Evolutionary conservation across 2,888 invertebrate species (phyloP).

Genomic region (Mermis nigrescens): DNA sequence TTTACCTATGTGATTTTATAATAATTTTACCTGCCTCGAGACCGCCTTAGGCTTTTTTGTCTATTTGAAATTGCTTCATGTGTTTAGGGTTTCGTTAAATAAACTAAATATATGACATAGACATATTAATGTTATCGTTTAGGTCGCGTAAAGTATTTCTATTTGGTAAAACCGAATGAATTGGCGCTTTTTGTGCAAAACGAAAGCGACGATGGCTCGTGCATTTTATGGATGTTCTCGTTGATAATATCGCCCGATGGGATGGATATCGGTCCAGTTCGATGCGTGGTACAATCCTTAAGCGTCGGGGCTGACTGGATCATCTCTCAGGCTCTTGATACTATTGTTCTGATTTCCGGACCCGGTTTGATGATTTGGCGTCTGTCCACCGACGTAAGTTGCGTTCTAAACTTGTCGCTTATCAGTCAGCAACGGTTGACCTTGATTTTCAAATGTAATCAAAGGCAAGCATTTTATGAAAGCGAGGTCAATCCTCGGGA

Average conservation of each 20-base stretch:
- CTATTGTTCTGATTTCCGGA: not conserved
- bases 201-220: conserved; percentile 17
- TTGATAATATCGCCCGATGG: not conserved
- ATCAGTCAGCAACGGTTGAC: not conserved
- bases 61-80: too few species aligned
- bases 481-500: too few species aligned
- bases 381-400: not conserved
- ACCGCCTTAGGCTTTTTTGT: not conserved
- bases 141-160: not conserved
- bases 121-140: not conserved
- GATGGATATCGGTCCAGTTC: not conserved
- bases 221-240: not conserved
- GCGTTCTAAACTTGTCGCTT: too few species aligned
- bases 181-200: conserved; percentile 5
- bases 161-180: not conserved
- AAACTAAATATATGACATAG: too few species aligned
- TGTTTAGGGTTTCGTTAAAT: too few species aligned
- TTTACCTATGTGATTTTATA: too few species aligned
- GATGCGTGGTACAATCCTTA: not conserved
- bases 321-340: not conserved
- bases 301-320: conserved; percentile 10
- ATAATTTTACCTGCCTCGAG: not conserved
- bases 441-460: too few species aligned
- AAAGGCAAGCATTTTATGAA: too few species aligned
- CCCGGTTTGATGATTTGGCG: conserved; percentile 5